These are phyloP conservation scores for Brachionus koreanus DNA, from an alignment of 1,140 invertebrate species.

Conservation along the genomic window DNA sequence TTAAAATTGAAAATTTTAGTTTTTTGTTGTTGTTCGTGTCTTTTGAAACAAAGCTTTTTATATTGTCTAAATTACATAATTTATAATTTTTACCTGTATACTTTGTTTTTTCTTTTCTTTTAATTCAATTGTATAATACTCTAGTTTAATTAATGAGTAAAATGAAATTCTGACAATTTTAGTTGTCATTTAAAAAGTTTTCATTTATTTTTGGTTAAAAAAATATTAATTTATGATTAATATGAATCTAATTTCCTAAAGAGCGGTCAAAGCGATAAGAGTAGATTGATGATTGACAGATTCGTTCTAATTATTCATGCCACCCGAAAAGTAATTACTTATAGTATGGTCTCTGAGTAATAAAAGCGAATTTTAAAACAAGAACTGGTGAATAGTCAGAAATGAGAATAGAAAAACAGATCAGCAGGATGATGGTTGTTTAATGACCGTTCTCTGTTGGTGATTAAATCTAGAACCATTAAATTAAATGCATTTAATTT, in stretches of 20 bases:
- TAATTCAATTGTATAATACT: not conserved
- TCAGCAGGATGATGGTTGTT: not conserved
- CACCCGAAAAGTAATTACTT: not conserved
- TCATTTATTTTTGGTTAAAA: too few species aligned
- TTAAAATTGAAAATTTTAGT: not conserved
- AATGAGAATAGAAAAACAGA: not conserved
- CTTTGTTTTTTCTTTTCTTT: not conserved
- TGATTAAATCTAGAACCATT: not conserved
- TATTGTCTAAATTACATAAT: not conserved
- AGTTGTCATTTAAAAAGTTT: not conserved
- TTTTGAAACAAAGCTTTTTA: not conserved
- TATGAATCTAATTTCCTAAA: not conserved
- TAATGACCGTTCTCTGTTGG: not conserved
- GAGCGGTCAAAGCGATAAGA: not conserved
- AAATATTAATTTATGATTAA: not conserved
- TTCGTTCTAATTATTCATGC: conserved; percentile 2
- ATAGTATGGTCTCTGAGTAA: not conserved
- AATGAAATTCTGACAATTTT: not conserved
- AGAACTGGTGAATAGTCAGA: not conserved
- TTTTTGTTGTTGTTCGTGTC: too few species aligned
- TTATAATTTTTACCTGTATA: not conserved
- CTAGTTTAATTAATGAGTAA: not conserved
- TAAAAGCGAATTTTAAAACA: not conserved
- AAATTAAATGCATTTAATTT: not conserved
- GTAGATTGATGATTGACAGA: not conserved